A percentile compares a stretch with the other conserved stretches of the same genome.
Evolutionary conservation across 1,140 invertebrate species (phyloP).

Genomic region (Calliopsis andreniformis): DNA sequence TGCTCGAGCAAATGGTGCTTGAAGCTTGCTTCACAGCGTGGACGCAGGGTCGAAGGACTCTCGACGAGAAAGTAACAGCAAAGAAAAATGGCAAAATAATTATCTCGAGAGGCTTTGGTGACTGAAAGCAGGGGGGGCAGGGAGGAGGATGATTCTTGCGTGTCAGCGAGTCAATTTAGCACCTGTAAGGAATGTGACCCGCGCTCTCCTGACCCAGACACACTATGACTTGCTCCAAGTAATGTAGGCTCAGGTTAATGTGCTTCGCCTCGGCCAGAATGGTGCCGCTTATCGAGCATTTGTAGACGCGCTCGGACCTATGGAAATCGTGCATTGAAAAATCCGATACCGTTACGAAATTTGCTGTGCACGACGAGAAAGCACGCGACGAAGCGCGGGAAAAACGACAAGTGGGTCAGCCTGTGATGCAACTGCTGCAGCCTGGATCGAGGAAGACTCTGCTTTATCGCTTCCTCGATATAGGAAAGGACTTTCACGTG

Average conservation of each 20-base stretch:
- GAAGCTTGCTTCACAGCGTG: too few species aligned
- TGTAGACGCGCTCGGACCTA: slow-evolving; percentile 81
- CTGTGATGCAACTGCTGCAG: slow-evolving; percentile 2
- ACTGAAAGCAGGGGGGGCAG: too few species aligned
- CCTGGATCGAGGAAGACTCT: too few species aligned
- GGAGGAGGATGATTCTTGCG: not conserved
- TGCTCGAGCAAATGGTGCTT: too few species aligned
- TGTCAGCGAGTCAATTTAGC: not conserved
- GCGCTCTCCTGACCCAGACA: slow-evolving; percentile 83
- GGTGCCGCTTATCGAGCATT: slow-evolving; percentile 80
- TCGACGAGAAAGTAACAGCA: too few species aligned
- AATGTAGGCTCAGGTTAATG: slow-evolving; percentile 87
- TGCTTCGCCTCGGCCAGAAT: slow-evolving; percentile 84
- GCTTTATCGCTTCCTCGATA: too few species aligned
- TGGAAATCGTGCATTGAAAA: slow-evolving; percentile 13
- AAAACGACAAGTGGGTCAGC: slow-evolving; percentile 12
- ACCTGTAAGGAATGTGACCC: slow-evolving; percentile 84
- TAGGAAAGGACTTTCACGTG: too few species aligned
- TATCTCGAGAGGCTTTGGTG: too few species aligned
- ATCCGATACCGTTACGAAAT: slow-evolving; percentile 45
- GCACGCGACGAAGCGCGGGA: not conserved
- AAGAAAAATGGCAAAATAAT: too few species aligned
- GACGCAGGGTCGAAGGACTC: too few species aligned
- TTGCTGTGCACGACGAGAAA: slow-evolving; percentile 5
- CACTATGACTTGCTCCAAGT: slow-evolving; percentile 86